phyloP scores from a whole-genome alignment of 2,113 vertebrate genomes.

The Dendrocopos noguchii region DNA sequence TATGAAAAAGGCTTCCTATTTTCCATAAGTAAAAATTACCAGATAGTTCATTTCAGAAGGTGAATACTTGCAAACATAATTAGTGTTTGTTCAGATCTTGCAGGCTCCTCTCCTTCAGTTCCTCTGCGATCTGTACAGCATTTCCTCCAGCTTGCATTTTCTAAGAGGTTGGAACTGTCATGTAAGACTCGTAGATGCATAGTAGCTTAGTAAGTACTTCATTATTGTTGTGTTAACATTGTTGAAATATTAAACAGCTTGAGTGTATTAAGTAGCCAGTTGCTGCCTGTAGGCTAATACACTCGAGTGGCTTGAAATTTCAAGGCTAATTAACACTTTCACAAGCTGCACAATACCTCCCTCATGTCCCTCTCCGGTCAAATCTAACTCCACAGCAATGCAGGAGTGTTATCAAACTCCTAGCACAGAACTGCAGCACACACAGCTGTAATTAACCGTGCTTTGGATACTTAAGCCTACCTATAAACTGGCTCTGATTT shows the following conservation, averaged over 20 bases:
- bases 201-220: background rate
- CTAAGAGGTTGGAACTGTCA: background rate
- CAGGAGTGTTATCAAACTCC: accelerated
- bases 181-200: background rate
- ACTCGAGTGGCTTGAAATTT: background rate
- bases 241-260: background rate
- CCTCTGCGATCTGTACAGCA: background rate
- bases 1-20: too few species aligned
- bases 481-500: background rate
- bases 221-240: background rate
- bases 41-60: background rate
- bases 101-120: background rate
- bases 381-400: background rate
- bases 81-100: background rate
- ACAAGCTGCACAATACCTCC: background rate
- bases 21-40: background rate
- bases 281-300: background rate
- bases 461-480: background rate
- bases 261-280: background rate
- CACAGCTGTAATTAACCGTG: background rate
- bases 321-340: background rate
- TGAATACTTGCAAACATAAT: background rate
- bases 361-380: background rate
- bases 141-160: background rate
- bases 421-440: background rate